A percentile compares a stretch with the other conserved stretches of the same genome.
Evolutionary conservation across 2,888 invertebrate species (phyloP).

Genomic region (Trissoscelio sp.): DNA sequence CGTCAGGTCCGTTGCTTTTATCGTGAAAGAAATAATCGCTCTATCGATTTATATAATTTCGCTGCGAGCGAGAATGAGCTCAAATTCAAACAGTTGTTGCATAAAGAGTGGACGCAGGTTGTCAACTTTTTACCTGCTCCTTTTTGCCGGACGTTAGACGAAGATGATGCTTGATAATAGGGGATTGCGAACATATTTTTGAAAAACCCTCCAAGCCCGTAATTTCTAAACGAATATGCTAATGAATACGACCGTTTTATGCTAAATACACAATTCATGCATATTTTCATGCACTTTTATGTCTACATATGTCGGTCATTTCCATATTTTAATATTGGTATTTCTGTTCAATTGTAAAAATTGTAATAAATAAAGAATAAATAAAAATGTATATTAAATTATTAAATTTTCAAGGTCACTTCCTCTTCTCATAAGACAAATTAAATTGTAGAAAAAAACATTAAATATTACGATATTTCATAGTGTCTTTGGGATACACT

Average conservation of each 20-base stretch:
- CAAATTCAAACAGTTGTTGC: conserved; percentile 28
- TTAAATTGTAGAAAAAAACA: too few relatives aligned
- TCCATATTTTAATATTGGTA: too few relatives aligned
- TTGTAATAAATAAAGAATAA: too few relatives aligned
- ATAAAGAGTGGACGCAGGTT: conserved; percentile 21
- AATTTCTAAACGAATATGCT: conserved; percentile 21
- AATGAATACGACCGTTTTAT: conserved; percentile 16
- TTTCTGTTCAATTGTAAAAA: too few relatives aligned
- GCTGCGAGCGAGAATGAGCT: neutral
- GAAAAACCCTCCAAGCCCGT: conserved; percentile 1
- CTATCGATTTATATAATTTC: conserved; percentile 54
- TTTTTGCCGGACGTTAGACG: conserved; percentile 6
- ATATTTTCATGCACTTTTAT: too few relatives aligned
- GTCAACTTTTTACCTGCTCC: conserved; percentile 11
- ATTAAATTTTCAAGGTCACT: too few relatives aligned
- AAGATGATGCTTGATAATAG: conserved; percentile 17
- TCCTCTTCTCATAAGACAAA: too few relatives aligned
- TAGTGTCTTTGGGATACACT: too few relatives aligned
- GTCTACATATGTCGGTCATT: too few relatives aligned
- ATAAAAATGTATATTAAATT: too few relatives aligned
- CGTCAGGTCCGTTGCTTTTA: conserved; percentile 64
- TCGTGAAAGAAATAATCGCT: conserved; percentile 49
- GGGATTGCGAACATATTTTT: conserved; percentile 1
- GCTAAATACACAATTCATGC: neutral
- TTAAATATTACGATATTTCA: too few relatives aligned